A percentile compares a stretch with the other conserved stretches of the same genome.
phyloP scores from a whole-genome alignment of 2,113 vertebrate genomes.

The Chloebia gouldiae region DNA sequence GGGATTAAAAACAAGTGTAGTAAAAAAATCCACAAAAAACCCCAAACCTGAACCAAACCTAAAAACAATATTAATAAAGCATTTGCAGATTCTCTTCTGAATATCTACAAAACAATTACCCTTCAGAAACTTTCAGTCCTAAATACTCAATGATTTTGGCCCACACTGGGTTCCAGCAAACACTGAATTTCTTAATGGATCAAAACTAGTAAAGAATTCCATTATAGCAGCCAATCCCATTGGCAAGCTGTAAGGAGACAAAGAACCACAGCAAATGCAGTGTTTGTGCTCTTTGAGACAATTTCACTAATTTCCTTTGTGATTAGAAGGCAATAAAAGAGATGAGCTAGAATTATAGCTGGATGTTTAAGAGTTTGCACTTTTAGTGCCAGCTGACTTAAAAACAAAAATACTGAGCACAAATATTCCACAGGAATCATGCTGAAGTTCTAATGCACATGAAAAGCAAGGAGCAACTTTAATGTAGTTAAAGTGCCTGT shows the following conservation, averaged over 20 bases:
- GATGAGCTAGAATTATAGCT: not conserved
- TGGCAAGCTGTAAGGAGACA: not conserved
- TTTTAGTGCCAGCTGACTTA: not conserved
- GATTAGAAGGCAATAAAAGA: not conserved
- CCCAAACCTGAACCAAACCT: fast-evolving
- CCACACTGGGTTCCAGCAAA: not conserved
- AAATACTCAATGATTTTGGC: not conserved
- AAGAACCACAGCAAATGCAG: not conserved
- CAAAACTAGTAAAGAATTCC: not conserved
- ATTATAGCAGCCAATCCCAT: not conserved
- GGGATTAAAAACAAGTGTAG: not conserved
- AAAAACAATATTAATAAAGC: not conserved
- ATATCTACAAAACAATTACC: not conserved
- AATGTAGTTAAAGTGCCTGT: not conserved
- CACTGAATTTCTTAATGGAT: not conserved
- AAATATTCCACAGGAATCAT: not conserved
- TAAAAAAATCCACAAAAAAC: fast-evolving
- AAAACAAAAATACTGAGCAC: not conserved
- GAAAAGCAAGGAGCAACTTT: not conserved
- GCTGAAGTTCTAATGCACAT: not conserved
- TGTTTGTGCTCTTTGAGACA: not conserved
- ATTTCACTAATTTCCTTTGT: not conserved
- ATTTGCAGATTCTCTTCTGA: not conserved
- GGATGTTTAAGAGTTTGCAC: not conserved
- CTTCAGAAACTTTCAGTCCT: not conserved